phyloP scores from a whole-genome alignment of 2,113 vertebrate genomes.

The Odocoileus hemionus region DNA sequence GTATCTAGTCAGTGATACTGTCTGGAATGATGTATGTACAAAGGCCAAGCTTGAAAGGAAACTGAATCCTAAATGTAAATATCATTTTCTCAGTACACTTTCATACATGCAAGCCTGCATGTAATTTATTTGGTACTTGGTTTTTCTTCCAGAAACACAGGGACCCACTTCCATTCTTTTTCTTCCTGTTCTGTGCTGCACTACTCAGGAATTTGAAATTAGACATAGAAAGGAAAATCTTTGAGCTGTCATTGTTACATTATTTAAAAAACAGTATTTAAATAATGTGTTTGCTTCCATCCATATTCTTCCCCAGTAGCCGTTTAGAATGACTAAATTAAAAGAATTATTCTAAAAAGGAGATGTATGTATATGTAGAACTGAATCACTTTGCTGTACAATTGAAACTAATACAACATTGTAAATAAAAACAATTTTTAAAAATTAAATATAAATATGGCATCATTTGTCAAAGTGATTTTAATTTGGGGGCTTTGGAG shows the following conservation, averaged over 20 bases:
- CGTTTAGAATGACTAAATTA: neutral
- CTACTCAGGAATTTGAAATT: neutral
- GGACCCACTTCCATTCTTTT: neutral
- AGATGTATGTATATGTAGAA: neutral
- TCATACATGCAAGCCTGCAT: neutral
- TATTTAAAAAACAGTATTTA: neutral
- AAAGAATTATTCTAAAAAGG: neutral
- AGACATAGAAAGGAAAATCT: neutral
- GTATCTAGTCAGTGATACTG: neutral
- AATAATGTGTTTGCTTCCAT: neutral
- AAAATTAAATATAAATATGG: neutral
- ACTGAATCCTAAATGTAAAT: neutral
- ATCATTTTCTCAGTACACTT: neutral
- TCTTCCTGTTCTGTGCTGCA: neutral
- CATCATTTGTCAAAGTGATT: neutral
- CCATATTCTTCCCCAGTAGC: neutral
- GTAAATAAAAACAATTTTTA: neutral
- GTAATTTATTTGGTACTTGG: neutral
- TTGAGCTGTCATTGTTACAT: neutral
- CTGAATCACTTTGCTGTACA: neutral
- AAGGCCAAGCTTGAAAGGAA: neutral
- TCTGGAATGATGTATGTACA: neutral
- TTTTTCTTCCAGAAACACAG: slow-evolving; percentile 6
- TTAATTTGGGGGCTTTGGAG: neutral
- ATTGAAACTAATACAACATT: neutral